Evolutionary conservation across 2,113 vertebrate species (phyloP).

Genomic region (Bubalus kerabau): DNA sequence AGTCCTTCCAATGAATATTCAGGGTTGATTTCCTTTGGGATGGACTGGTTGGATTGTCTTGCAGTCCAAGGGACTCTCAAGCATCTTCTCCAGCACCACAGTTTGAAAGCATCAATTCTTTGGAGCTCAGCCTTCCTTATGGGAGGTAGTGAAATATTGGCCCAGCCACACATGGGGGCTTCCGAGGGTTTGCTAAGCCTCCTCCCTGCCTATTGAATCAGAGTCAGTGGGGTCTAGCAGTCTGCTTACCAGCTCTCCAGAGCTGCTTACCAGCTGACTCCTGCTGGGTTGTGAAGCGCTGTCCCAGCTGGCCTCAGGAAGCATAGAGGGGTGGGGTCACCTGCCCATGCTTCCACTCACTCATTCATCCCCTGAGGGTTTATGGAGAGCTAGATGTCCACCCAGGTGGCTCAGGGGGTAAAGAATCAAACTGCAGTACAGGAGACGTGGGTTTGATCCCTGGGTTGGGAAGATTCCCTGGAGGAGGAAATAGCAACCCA

Average conservation of each 20-base stretch:
- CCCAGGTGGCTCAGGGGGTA: not conserved
- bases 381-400: fast-evolving
- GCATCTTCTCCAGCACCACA: not conserved
- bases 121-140: not conserved
- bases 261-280: not conserved
- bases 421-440: not conserved
- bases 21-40: not conserved
- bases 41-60: not conserved
- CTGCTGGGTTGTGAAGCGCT: fast-evolving
- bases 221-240: not conserved
- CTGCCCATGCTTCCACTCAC: not conserved
- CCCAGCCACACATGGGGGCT: not conserved
- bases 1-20: not conserved
- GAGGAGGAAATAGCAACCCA: not conserved
- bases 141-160: not conserved
- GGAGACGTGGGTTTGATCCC: not conserved
- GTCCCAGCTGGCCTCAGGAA: no score
- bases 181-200: not conserved
- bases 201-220: no score
- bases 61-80: not conserved
- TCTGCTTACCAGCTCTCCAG: not conserved
- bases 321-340: not conserved
- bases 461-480: not conserved
- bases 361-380: not conserved
- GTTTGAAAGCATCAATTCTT: not conserved